Evolutionary conservation across 2,113 vertebrate species (phyloP).

Genomic region (Psephotus haematonotus): DNA sequence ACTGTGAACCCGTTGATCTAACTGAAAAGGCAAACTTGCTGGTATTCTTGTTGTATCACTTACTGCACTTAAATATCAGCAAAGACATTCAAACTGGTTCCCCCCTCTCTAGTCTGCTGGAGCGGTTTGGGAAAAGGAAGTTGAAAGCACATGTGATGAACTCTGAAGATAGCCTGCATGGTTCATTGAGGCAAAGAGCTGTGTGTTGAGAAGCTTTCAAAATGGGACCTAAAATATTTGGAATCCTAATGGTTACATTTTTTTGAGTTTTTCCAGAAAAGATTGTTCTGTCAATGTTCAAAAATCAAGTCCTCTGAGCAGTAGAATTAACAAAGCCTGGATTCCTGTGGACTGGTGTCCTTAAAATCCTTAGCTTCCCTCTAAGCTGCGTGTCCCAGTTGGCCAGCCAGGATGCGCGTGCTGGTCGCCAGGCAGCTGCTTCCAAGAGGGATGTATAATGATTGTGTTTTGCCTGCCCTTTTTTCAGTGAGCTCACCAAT

Average conservation of each 20-base stretch:
- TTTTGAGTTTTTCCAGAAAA: not conserved
- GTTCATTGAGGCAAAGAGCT: not conserved
- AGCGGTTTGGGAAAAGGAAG: not conserved
- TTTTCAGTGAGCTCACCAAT: not conserved
- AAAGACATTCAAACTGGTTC: not conserved
- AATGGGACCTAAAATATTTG: not conserved
- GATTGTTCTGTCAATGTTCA: not conserved
- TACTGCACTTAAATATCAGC: not conserved
- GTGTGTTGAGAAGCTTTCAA: not conserved
- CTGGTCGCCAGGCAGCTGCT: not conserved
- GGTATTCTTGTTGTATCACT: not conserved
- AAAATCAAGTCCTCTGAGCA: not conserved
- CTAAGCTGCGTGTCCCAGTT: not conserved
- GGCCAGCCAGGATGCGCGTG: not conserved
- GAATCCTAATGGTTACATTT: not conserved
- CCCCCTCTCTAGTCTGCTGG: not conserved
- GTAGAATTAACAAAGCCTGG: not conserved
- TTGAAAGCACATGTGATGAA: not conserved
- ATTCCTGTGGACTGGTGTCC: conserved; percentile 39
- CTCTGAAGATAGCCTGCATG: not conserved
- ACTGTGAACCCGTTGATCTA: not conserved
- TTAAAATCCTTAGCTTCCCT: conserved; percentile 3
- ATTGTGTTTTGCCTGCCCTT: not conserved
- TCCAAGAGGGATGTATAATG: not conserved
- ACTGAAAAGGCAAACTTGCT: not conserved